Evolutionary conservation across 2,113 vertebrate genomes (phyloP).

Genomic region (Crotalus viridis): DNA sequence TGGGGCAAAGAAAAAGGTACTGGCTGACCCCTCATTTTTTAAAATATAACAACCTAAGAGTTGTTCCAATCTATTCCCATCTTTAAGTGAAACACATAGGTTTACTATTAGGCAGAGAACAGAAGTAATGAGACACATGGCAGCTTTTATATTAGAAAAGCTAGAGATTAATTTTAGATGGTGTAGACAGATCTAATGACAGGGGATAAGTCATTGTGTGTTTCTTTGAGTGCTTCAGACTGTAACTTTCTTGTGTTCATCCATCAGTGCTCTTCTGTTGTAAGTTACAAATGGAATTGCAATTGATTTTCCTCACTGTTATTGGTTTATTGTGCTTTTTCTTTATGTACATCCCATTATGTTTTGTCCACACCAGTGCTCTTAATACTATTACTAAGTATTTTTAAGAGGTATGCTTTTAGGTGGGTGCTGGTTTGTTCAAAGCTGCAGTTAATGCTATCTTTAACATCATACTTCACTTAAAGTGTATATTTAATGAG

Average conservation of each 20-base stretch:
- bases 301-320: neutral
- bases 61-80: neutral
- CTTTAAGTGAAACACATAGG: neutral
- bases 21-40: neutral
- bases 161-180: constrained; percentile 8
- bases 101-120: neutral
- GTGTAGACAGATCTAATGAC: neutral
- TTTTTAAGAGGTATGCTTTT: neutral
- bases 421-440: neutral
- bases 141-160: neutral
- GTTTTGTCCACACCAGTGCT: neutral
- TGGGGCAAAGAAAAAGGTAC: neutral
- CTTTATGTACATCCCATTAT: neutral
- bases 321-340: neutral
- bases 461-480: neutral
- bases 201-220: neutral
- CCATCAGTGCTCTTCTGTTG: neutral
- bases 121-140: neutral
- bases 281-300: neutral
- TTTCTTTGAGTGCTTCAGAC: neutral
- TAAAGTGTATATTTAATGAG: neutral
- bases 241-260: neutral
- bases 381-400: neutral
- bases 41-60: neutral
- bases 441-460: neutral